phyloP scores from a whole-genome alignment of 1,140 invertebrate genomes.

The Octopus bimaculoides region DNA sequence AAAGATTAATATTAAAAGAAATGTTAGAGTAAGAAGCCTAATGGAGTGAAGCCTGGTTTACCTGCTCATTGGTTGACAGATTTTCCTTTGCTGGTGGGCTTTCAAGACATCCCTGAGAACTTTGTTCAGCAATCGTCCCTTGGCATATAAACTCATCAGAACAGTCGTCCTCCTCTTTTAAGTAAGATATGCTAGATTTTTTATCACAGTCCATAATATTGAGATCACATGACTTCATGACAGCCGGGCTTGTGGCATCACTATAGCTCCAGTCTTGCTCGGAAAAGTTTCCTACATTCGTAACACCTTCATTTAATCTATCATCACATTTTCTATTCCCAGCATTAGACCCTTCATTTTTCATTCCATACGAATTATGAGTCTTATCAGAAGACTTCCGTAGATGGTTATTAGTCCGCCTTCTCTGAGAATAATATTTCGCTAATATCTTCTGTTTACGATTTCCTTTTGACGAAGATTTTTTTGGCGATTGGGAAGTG shows the following conservation, averaged over 20 bases:
- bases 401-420: neutral
- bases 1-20: no score
- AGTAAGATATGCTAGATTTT: conserved; percentile 5
- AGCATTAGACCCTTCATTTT: neutral
- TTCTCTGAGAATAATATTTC: conserved; percentile 7
- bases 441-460: conserved; percentile 10
- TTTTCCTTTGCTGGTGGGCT: neutral
- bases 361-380: neutral
- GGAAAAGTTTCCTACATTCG: neutral
- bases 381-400: conserved; percentile 8
- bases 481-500: neutral
- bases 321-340: neutral
- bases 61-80: no score
- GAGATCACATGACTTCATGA: neutral
- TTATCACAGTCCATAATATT: conserved; percentile 3
- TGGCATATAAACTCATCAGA: neutral
- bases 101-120: neutral
- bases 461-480: neutral
- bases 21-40: no score
- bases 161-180: neutral
- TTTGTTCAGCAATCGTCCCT: conserved; percentile 1
- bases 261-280: neutral
- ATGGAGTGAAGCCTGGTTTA: no score
- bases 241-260: neutral
- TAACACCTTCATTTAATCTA: neutral